Conservation (phyloP, 2,888 invertebrate species). For the Dryobota labecula region DNA sequence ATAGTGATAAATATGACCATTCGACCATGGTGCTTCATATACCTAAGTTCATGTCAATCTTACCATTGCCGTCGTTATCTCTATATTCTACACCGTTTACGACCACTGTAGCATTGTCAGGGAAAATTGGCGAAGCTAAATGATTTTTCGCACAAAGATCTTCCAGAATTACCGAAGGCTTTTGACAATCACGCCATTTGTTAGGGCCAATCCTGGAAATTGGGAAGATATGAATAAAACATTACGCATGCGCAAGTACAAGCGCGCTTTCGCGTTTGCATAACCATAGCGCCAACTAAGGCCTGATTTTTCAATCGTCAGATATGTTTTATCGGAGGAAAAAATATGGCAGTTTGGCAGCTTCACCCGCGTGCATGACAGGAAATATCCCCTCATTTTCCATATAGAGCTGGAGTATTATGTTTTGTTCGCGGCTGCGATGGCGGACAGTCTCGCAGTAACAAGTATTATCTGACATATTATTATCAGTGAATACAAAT, state of each 20-base stretch:
- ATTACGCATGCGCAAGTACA: no score
- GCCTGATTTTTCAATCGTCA: no score
- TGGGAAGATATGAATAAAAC: neutral
- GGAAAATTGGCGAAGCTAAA: conserved; percentile 74
- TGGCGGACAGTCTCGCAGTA: no score
- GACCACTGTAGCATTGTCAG: conserved; percentile 74
- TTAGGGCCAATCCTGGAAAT: conserved; percentile 91
- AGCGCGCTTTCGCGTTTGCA: no score
- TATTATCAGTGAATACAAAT: no score
- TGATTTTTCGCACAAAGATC: conserved; percentile 93
- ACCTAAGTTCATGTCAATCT: conserved; percentile 12
- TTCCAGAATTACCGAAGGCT: conserved; percentile 93
- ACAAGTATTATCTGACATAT: no score
- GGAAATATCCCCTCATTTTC: no score
- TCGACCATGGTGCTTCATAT: neutral
- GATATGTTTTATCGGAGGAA: no score
- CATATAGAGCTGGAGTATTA: no score
- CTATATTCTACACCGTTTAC: conserved; percentile 82
- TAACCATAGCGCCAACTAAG: neutral
- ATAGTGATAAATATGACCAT: neutral
- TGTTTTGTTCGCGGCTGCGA: no score
- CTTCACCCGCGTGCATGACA: no score
- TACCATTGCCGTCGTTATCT: conserved; percentile 71
- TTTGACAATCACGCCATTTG: conserved; percentile 94
- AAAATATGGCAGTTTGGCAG: no score